These are phyloP conservation scores for Lycocorax pyrrhopterus DNA, from an alignment of 2,113 vertebrate genomes.

Conservation along the genomic window DNA sequence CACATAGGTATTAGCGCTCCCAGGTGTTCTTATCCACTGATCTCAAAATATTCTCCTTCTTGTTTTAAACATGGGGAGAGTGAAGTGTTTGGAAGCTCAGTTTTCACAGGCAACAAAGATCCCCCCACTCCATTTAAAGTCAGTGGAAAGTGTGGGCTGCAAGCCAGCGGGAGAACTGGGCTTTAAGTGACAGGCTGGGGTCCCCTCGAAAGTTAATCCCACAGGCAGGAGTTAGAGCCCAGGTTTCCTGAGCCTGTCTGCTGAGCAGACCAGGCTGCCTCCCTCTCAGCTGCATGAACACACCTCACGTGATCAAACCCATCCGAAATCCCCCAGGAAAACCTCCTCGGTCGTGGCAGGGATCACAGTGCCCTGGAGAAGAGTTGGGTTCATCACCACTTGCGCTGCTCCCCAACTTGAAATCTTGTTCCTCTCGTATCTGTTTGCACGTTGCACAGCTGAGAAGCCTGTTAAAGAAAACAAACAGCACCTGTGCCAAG, in stretches of 20 bases:
- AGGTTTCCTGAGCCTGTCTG: slow-evolving; percentile 19
- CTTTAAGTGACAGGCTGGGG: slow-evolving; percentile 6
- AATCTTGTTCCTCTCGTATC: background rate
- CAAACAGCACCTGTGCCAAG: slow-evolving; percentile 39
- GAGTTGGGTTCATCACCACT: background rate
- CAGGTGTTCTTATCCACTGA: slow-evolving; percentile 59
- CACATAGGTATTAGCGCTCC: background rate
- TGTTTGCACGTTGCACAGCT: background rate
- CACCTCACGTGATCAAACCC: background rate
- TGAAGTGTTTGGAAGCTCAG: slow-evolving; percentile 27
- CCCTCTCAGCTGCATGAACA: background rate
- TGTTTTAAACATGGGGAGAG: background rate
- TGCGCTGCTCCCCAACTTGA: background rate
- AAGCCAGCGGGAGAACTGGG: background rate
- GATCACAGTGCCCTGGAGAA: fast-evolving
- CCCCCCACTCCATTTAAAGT: background rate
- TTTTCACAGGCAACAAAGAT: slow-evolving; percentile 27
- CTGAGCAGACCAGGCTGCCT: slow-evolving; percentile 2
- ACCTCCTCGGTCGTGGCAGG: fast-evolving
- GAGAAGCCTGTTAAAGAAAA: slow-evolving; percentile 13
- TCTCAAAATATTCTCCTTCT: slow-evolving; percentile 48
- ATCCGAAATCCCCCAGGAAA: background rate
- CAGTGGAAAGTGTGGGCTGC: slow-evolving; percentile 1
- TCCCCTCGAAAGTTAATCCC: background rate
- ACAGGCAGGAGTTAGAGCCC: background rate